Evolutionary conservation across 2,888 invertebrate species (phyloP), one percentile per base, ranked within the genome.

Genomic region (Mythimna pallens): DNA sequence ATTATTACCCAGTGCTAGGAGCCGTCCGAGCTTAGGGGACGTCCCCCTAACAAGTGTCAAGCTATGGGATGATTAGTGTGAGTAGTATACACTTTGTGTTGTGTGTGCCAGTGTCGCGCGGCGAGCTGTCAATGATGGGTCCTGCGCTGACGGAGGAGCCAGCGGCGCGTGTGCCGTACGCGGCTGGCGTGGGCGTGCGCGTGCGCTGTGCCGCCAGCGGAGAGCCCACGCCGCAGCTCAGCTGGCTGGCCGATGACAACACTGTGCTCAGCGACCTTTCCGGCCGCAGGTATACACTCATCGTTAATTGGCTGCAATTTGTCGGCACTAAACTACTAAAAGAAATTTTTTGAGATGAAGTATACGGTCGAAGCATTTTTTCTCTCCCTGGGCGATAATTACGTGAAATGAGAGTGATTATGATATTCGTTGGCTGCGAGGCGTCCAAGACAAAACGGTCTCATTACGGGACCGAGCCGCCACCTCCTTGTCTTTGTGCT

Each of bases 231-330:
- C 94, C 94, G 7, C 65, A 75, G 14, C 30, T 92, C 73, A 7
- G 86, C 57, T 94, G 94, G 94, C 88, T 92, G 36, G 81, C 76
- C 9, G 91, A 89, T 52, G 93, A 92, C 85, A 89, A 89, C 62
- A 59, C 87, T 8, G 76, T 81, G 57, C 88, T 94, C 14, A 71
- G 61, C 0, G 91, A 93, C 76, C 66, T 78, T 17, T 89, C 91
- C 8, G 86, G 86, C 6, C 52, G 89, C 71, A 91, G 92, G 93
- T 93, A 74, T 36, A 20, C 43, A 10, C 3, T 7, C 12, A 10
- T 17, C 12, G 8, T 36, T 25, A 36, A 61, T 10, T 4, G 30
- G 14, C n/a, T 50, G 55, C 30, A 50, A 57, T 74, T 14, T 55
- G 10, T 2, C 20, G 20, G 4, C 7, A 63, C 52, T 54, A 25